Conservation (phyloP, 2,888 invertebrate genomes). For the Rhopalosiphum nymphaeae region DNA sequence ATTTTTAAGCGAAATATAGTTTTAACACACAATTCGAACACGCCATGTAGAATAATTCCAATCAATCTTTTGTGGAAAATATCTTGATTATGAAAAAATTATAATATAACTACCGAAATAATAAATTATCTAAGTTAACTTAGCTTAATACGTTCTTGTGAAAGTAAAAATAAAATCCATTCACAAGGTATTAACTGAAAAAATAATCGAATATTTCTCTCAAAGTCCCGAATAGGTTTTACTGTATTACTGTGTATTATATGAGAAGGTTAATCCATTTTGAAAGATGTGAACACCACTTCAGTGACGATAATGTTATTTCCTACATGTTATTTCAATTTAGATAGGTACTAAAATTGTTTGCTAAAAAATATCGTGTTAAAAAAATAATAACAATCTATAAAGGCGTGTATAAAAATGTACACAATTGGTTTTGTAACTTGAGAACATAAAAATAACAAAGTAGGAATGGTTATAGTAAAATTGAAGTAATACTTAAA, state of each 20-base stretch:
- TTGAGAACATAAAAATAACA: background rate
- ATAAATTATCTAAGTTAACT: background rate
- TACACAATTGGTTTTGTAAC: background rate
- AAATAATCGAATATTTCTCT: background rate
- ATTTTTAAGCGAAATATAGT: background rate
- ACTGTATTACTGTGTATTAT: background rate
- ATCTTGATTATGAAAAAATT: background rate
- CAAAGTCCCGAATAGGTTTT: background rate
- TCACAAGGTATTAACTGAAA: background rate
- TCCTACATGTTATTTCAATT: constrained; percentile 24
- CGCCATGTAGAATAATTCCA: background rate
- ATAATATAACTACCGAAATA: background rate
- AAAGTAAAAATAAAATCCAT: background rate
- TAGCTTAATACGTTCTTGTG: background rate
- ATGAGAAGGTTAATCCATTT: background rate
- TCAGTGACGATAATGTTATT: background rate
- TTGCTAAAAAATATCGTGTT: background rate
- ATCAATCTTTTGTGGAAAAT: background rate
- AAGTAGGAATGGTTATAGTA: background rate
- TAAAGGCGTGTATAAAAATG: background rate
- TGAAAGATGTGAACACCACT: constrained; percentile 18
- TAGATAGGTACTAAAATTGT: constrained; percentile 22
- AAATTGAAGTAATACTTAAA: background rate
- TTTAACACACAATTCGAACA: background rate
- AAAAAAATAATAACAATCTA: constrained; percentile 10